Conservation (phyloP, 2,113 vertebrate genomes). For the Phycodurus eques region DNA sequence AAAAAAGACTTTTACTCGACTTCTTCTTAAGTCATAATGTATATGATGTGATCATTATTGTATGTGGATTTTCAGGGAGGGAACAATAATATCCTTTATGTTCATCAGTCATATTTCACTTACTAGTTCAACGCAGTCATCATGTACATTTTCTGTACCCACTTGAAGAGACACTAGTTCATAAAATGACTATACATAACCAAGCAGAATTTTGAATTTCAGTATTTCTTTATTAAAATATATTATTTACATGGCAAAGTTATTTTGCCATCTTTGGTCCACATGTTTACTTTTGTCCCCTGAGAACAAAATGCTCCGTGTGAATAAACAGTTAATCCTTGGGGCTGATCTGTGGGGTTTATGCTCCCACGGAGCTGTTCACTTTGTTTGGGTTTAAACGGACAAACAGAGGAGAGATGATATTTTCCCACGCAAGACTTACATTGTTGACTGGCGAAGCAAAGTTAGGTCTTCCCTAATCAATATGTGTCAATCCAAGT, state of each 20-base stretch:
- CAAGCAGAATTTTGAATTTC: background rate
- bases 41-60: background rate
- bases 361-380: constrained; percentile 32
- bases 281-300: constrained; percentile 21
- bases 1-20: background rate
- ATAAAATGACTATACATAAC: background rate
- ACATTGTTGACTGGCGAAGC: constrained; percentile 5
- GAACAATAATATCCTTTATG: background rate
- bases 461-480: background rate
- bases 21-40: background rate
- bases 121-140: background rate
- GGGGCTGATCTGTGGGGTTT: constrained; percentile 51
- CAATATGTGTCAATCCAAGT: background rate
- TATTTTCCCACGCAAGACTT: constrained; percentile 29
- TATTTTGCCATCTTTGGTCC: background rate
- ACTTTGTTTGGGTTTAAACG: constrained; percentile 29
- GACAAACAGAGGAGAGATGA: constrained; percentile 42
- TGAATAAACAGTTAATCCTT: constrained; percentile 52
- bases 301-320: constrained; percentile 55
- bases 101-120: background rate
- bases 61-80: too few relatives aligned
- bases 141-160: background rate
- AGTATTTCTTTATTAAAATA: too few relatives aligned
- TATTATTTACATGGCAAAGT: background rate
- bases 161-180: background rate